Conservation (phyloP, 2,888 invertebrate species). For the Frankliniella fusca region DNA sequence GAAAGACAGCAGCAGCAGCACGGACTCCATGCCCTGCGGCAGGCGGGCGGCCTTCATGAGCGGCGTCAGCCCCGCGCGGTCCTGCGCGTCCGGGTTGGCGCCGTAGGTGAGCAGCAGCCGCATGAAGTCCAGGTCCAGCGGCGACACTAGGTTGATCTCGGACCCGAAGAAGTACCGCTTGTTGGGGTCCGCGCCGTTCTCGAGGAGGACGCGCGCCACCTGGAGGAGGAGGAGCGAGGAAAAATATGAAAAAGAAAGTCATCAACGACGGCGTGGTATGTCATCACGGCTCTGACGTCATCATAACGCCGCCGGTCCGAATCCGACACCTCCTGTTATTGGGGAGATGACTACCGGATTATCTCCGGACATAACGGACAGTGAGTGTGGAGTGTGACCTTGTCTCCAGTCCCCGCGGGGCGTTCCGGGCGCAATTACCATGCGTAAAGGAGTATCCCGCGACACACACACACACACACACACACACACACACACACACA, state of each 20-base stretch:
- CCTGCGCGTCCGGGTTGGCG: constrained; percentile 81
- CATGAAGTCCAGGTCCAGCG: constrained; percentile 71
- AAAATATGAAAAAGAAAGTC: no score
- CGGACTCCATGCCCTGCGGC: constrained; percentile 72
- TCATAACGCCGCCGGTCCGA: neutral
- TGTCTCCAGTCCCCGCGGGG: no score
- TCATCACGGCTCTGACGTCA: no score
- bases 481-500: no score
- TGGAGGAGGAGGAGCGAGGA: constrained; percentile 43
- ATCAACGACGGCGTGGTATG: no score
- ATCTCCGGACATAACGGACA: no score
- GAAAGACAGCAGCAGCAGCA: constrained; percentile 67
- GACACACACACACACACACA: no score
- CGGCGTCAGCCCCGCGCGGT: constrained; percentile 81
- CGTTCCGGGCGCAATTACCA: no score
- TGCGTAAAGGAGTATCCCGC: no score
- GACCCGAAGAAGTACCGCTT: constrained; percentile 85
- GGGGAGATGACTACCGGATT: no score
- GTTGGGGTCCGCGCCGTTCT: constrained; percentile 84
- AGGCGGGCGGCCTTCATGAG: constrained; percentile 85
- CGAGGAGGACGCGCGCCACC: constrained; percentile 66
- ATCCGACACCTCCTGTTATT: no score
- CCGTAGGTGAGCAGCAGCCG: constrained; percentile 78
- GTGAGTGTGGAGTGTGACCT: no score
- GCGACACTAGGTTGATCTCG: constrained; percentile 81